Evolutionary conservation across 1,140 invertebrate genomes (phyloP), one percentile per base, ranked within the genome.

Genomic region (Drosophila pseudoananassae): DNA sequence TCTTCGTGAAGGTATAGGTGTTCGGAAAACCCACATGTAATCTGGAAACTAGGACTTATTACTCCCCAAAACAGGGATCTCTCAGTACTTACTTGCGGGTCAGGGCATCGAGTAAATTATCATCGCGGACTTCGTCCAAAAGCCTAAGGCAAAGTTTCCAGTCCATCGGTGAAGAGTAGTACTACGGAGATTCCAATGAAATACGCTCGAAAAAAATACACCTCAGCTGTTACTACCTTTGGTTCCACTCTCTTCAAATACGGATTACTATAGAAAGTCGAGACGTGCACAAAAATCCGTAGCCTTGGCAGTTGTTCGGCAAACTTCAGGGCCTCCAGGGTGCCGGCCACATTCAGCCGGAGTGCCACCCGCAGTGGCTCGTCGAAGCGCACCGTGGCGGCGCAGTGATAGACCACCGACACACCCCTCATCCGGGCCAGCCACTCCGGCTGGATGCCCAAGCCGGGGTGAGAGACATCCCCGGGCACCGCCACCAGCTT

Each of bases 391-490:
- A 99, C 95, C 36, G 97, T 99, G 0, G 98, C 98, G 0, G 98
- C 98, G 1, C 96, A 96, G 90, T 99, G 98, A 91, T 98, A 98
- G 2, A 99, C 94, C 12, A 99, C 93, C 3, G 96, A 95, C 0
- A 98, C 96, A 68, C 94, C 93, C 5, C 95, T 93, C 0, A 93
- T 81, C 12, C 49, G 49, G n/a, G 57, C 6, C 12, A 52, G 10
- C 60, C 76, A 43, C 47, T 59, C 17, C 23, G 59, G 20, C 4
- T 71, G 47, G 23, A 91, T 89, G 45, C 87, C 90, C 31, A 91
- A 15, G 0, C 53, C 23, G 0, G 78, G 72, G 23, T 70, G 51
- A 0, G 74, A 15, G 45, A 83, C 65, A 60, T 93, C 92, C 0
- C 93, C 93, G 6, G 84, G 61, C 33, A 93, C 84, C 4, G 91